Evolutionary conservation across 1,140 invertebrate species (phyloP), one percentile per base, ranked within the genome.

Genomic region (Drosophila miranda): DNA sequence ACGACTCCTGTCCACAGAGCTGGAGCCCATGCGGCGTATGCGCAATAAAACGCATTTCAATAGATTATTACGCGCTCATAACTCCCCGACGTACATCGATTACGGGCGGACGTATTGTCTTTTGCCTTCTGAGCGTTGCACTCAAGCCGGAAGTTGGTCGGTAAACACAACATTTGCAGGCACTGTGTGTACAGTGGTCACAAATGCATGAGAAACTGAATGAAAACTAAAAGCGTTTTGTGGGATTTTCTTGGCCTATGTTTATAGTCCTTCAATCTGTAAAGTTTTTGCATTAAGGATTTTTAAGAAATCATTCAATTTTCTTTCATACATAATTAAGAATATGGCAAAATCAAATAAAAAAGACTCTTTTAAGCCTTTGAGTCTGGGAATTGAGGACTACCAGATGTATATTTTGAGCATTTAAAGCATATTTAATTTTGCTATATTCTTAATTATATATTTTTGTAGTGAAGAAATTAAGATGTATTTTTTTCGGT

Each of bases 21-120:
- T 9, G 28, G 44, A 11, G 58, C 8, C 43, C 21, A 60, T 66
- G 62, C 62, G 70, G 82, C 82, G 78, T 82, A 73, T 82, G 53
- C 67, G 75, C 75, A 87, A 82, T 86, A 87, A 86, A 86, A 86
- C 76, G 64, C 82, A 75, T 55, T 76, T 81, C 78, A 87, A 87
- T 87, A 76, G 83, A 87, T 87, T 87, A 87, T 87, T 66, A 87
- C 74, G 51, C 45, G 42, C 42, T 54, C 78, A 78, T 87, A 87
- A 82, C 62, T 81, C 46, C 55, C 66, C 68, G 50, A 21, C 62
- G 54, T 58, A 68, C 78, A 67, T 87, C 82, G 82, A 87, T 82
- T 72, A 72, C 26, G 28, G 28, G 3, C 34, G 34, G 38, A 34
- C 46, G 28, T 55, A 57, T 49, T 67, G 67, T 81, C 73, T 76